A percentile compares a stretch with the other conserved stretches of the same genome.
These are phyloP conservation scores for Hirundichthys speculiger DNA, from an alignment of 2,113 vertebrate species.

Conservation along the genomic window DNA sequence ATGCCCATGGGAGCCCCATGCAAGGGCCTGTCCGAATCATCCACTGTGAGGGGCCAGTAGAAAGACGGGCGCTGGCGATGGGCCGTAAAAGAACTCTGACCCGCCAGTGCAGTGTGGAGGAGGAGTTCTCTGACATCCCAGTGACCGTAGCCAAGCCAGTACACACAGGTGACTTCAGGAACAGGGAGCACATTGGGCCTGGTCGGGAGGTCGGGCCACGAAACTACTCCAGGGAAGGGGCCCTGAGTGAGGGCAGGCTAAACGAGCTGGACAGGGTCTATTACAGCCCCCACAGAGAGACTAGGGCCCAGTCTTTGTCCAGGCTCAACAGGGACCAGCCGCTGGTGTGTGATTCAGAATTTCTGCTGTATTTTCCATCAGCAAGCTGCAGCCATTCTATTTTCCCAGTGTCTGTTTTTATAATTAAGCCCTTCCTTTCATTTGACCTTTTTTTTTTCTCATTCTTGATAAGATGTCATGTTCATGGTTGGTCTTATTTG, in stretches of 20 bases:
- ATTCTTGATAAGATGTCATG: constrained; percentile 68
- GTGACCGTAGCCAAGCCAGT: constrained; percentile 55
- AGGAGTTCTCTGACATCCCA: constrained; percentile 86
- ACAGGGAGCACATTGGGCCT: constrained; percentile 68
- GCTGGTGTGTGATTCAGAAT: constrained; percentile 91
- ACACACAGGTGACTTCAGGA: constrained; percentile 75
- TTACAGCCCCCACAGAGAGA: constrained; percentile 77
- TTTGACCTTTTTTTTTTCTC: constrained; percentile 56
- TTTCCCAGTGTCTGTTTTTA: constrained; percentile 69
- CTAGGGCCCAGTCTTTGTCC: constrained; percentile 83
- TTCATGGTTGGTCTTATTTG: constrained; percentile 69
- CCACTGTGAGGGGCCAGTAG: constrained; percentile 81
- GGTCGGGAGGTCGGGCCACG: constrained; percentile 66
- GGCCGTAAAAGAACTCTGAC: constrained; percentile 89
- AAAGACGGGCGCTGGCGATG: constrained; percentile 77
- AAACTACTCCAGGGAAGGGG: constrained; percentile 75
- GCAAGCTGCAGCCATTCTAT: constrained; percentile 81
- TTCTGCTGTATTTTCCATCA: constrained; percentile 86
- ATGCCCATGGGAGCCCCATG: constrained; percentile 54
- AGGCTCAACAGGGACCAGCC: constrained; percentile 85
- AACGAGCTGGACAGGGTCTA: constrained; percentile 84
- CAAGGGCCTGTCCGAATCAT: constrained; percentile 77
- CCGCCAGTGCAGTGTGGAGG: constrained; percentile 91
- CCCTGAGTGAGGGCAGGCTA: constrained; percentile 75
- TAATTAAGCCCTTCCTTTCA: constrained; percentile 61